Conservation (phyloP, 2,888 invertebrate genomes). For the Cryptocheilus praepositus region DNA sequence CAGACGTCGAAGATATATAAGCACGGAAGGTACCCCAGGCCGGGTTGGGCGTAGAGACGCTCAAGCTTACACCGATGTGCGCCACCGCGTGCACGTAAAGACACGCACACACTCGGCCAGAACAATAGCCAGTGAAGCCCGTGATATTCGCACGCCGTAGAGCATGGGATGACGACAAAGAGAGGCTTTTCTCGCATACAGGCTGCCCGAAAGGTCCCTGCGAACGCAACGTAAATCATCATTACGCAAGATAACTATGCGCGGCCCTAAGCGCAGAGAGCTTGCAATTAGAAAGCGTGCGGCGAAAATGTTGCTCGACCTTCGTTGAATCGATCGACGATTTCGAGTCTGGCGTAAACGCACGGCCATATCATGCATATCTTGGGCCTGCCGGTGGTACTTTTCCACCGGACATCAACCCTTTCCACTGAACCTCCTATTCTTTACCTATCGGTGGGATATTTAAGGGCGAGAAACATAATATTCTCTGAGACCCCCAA, state of each 20-base stretch:
- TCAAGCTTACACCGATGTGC: constrained; percentile 4
- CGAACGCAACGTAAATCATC: constrained; percentile 55
- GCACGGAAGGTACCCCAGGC: constrained; percentile 29
- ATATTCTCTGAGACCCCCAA: too few relatives aligned
- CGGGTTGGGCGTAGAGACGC: too few relatives aligned
- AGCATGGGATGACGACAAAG: constrained; percentile 53
- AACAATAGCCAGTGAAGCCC: constrained; percentile 51
- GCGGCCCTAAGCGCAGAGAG: constrained; percentile 44
- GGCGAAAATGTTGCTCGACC: constrained; percentile 37
- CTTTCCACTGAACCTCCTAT: too few relatives aligned
- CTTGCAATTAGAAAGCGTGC: constrained; percentile 50
- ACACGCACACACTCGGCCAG: constrained; percentile 21
- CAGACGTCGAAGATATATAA: constrained; percentile 40
- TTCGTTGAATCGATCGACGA: background rate
- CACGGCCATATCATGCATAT: too few relatives aligned
- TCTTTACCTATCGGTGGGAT: too few relatives aligned
- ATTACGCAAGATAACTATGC: constrained; percentile 36
- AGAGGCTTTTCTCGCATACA: constrained; percentile 54
- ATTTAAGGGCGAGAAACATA: too few relatives aligned
- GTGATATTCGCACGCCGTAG: constrained; percentile 48
- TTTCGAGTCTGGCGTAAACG: too few relatives aligned
- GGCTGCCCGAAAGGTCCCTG: constrained; percentile 38
- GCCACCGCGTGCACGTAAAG: constrained; percentile 3
- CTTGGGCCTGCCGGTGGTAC: too few relatives aligned
- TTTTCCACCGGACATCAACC: too few relatives aligned